Evolutionary conservation across 64 coral and sea anemone species (phyloP), one percentile per base, ranked within the genome.

Genomic region (Catalaphyllia jardinei): DNA sequence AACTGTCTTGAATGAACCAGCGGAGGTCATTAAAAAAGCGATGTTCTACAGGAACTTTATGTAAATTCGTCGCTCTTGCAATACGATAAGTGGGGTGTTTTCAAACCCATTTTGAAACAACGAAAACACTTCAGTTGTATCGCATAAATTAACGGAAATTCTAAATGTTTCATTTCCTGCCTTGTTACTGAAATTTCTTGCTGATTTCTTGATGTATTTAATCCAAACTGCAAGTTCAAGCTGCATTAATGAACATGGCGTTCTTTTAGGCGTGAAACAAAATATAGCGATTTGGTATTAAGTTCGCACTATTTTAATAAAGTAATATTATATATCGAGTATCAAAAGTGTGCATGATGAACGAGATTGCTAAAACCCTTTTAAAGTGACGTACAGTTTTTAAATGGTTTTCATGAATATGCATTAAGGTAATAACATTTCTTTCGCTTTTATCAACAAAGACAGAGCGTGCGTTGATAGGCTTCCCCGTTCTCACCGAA

Each of bases 321-420:
- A 11, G 65, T 25, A 69, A 69, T 11, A 27, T 8, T 24, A n/a
- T n/a, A n/a, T n/a, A 22, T 24, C 25, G 24, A 27, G 65, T 25
- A 69, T 69, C 65, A 27, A 69, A 69, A n/a, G 1, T 25, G 22
- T 46, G 42, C 4, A 69, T 35, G 33, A 35, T 35, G 9, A n/a
- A 25, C 22, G n/a, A 69, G 25, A 69, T 25, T 22, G 8, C n/a
- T 67, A 57, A 57, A 1, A 10, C 10, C 12, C n/a, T 20, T 11
- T n/a, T n/a, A n/a, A 27, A 69, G 65, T 27, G 65, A 22, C 22
- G 9, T 24, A 28, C 25, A 8, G 65, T 5, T 27, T 25, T 69
- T 11, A 67, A 69, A 69, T 24, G 24, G 65, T n/a, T 69, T 69
- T 50, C 62, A 85, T 85, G 62, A 71, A 85, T 85, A 85, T 85